A percentile compares a stretch with the other conserved stretches of the same genome.
Conservation (phyloP, 1,140 invertebrate genomes). For the Drosophila seguyi region DNA sequence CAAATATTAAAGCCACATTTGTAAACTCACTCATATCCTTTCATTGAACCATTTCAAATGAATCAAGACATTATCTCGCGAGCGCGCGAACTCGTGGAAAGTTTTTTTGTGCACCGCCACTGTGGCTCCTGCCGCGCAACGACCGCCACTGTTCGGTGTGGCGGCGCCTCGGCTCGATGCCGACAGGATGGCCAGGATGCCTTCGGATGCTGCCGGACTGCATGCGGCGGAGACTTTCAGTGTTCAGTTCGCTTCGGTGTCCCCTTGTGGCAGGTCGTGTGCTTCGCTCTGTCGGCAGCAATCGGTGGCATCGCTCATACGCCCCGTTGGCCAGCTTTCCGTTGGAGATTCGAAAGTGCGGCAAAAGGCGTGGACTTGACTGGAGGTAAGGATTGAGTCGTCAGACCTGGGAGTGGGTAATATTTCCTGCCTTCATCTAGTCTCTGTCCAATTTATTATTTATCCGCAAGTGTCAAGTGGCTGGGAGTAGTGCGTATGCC, state of each 20-base stretch:
- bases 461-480: constrained; percentile 26
- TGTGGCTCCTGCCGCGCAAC: constrained; percentile 9
- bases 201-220: constrained; percentile 9
- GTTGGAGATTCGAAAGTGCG: constrained; percentile 44
- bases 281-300: neutral
- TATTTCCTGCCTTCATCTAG: neutral
- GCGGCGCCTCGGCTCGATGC: constrained; percentile 6
- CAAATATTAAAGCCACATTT: neutral
- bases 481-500: neutral
- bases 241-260: constrained; percentile 54
- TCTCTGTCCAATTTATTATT: constrained; percentile 35
- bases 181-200: constrained; percentile 6
- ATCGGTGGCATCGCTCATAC: constrained; percentile 6
- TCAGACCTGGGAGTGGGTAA: neutral
- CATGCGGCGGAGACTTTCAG: constrained; percentile 6
- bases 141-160: constrained; percentile 8
- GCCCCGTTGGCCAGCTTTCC: constrained; percentile 32
- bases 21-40: neutral
- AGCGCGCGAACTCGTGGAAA: neutral
- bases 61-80: constrained; percentile 5
- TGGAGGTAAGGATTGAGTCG: constrained; percentile 24
- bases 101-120: constrained; percentile 17
- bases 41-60: neutral
- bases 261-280: constrained; percentile 56
- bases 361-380: constrained; percentile 40